These are phyloP conservation scores for Torymus texanus DNA, from an alignment of 2,888 invertebrate species.

Conservation along the genomic window DNA sequence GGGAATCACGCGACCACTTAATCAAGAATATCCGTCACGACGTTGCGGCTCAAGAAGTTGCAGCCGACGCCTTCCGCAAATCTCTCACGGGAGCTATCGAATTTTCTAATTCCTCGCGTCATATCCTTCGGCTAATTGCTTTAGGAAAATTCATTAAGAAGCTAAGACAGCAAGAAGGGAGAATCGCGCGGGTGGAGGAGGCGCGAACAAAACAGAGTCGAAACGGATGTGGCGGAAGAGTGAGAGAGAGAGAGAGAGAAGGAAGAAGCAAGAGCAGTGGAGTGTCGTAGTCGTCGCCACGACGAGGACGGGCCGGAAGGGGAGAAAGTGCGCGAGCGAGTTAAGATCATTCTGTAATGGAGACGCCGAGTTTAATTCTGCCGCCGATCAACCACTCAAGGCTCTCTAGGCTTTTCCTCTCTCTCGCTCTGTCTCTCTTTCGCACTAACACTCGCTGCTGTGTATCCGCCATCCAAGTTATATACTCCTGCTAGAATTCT, in stretches of 20 bases:
- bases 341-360: slow-evolving; percentile 63
- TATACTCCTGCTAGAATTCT: slow-evolving; percentile 24
- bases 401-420: slow-evolving; percentile 57
- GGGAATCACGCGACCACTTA: slow-evolving; percentile 33
- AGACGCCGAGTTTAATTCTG: slow-evolving; percentile 64
- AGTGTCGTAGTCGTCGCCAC: slow-evolving; percentile 5
- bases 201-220: slow-evolving; percentile 8
- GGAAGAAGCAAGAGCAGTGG: background rate
- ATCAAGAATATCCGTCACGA: slow-evolving; percentile 42
- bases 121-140: slow-evolving; percentile 66
- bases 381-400: slow-evolving; percentile 63
- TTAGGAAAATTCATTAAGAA: slow-evolving; percentile 71
- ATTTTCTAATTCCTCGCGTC: slow-evolving; percentile 52
- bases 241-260: slow-evolving; percentile 7
- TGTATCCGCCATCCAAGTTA: slow-evolving; percentile 41
- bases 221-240: background rate
- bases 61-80: background rate
- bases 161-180: slow-evolving; percentile 42
- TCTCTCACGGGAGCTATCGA: slow-evolving; percentile 49
- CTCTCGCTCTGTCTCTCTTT: slow-evolving; percentile 13
- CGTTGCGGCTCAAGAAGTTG: background rate
- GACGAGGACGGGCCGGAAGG: slow-evolving; percentile 30
- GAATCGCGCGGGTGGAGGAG: background rate
- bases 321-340: slow-evolving; percentile 45
- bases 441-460: background rate